phyloP scores from a whole-genome alignment of 2,113 vertebrate species.

The Ochotona princeps region DNA sequence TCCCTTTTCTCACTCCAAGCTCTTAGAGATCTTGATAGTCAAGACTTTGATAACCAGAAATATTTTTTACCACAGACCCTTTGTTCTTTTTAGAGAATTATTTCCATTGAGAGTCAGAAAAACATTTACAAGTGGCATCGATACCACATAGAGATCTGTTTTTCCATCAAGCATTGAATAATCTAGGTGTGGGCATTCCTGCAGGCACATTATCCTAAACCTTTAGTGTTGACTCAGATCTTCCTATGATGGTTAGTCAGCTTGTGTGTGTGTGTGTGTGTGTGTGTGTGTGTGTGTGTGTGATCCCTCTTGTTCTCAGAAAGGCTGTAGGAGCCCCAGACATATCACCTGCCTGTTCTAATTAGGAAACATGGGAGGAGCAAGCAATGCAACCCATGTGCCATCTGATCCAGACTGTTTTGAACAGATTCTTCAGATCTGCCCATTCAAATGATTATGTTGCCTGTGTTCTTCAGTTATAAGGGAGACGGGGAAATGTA shows the following conservation, averaged over 20 bases:
- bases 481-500: not conserved
- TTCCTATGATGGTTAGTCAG: not conserved
- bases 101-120: not conserved
- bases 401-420: slow-evolving; percentile 1
- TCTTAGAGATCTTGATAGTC: not conserved
- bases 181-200: not conserved
- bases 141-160: not conserved
- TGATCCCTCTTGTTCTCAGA: not conserved
- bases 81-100: slow-evolving; percentile 19
- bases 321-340: not conserved
- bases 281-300: not conserved
- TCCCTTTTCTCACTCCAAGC: not conserved
- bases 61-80: not conserved
- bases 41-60: not conserved
- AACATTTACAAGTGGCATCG: not conserved
- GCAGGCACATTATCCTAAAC: not conserved
- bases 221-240: not conserved
- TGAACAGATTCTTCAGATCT: not conserved
- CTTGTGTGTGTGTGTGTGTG: not conserved
- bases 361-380: not conserved
- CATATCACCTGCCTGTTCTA: not conserved
- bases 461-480: not conserved
- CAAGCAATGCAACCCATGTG: not conserved
- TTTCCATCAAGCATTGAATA: not conserved
- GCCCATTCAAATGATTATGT: not conserved